Evolutionary conservation across 2,797 vertebrate genomes (phyloP).

Genomic region (Telmatherina bonti): DNA sequence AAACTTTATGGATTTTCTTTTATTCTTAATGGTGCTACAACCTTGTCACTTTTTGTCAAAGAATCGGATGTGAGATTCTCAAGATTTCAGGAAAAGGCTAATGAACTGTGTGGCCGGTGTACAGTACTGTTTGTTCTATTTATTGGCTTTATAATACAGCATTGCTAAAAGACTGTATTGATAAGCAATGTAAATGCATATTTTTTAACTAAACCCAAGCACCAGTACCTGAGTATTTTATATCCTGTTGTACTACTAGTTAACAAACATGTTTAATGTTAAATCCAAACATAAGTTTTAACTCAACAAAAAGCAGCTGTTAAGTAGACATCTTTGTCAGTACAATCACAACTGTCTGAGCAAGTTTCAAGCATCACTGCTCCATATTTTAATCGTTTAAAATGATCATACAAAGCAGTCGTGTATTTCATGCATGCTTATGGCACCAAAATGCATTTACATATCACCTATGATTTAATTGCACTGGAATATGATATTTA

Average conservation of each 20-base stretch:
- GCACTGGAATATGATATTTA: conserved; percentile 38
- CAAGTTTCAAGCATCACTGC: conserved; percentile 26
- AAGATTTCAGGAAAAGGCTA: conserved; percentile 60
- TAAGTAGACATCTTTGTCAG: conserved; percentile 6
- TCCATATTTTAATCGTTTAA: conserved; percentile 4
- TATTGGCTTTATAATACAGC: conserved; percentile 80
- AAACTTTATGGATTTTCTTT: conserved; percentile 39
- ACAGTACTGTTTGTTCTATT: conserved; percentile 82
- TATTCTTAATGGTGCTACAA: conserved; percentile 67
- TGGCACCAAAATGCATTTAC: conserved; percentile 29
- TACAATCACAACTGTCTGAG: conserved; percentile 9
- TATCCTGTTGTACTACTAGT: conserved; percentile 60
- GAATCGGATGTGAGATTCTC: conserved; percentile 60
- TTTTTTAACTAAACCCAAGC: conserved; percentile 57
- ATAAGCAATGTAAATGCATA: conserved; percentile 65
- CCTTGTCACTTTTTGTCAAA: conserved; percentile 41
- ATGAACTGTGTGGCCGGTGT: conserved; percentile 65
- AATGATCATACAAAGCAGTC: conserved; percentile 25
- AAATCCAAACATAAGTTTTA: conserved; percentile 46
- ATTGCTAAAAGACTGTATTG: conserved; percentile 76
- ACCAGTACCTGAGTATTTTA: conserved; percentile 52
- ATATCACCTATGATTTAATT: conserved; percentile 41
- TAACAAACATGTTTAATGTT: conserved; percentile 62
- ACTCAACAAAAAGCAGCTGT: conserved; percentile 21
- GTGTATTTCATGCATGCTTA: conserved; percentile 44